phyloP scores from a whole-genome alignment of 1,140 invertebrate species.

The Drosophila santomea region DNA sequence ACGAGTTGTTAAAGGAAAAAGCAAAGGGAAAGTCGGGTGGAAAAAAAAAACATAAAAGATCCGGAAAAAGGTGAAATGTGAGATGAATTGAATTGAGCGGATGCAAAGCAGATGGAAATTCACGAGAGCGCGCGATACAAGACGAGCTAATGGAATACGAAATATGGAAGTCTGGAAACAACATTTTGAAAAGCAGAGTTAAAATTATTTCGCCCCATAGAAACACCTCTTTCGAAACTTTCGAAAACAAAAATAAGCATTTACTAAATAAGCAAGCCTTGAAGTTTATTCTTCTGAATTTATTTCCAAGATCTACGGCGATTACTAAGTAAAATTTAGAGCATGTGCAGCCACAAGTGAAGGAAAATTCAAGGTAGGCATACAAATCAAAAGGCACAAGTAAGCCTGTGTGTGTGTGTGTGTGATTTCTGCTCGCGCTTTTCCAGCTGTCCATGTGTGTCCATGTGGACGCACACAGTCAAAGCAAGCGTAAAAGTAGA shows the following conservation, averaged over 20 bases:
- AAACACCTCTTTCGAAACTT: no score
- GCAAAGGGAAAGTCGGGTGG: constrained; percentile 5
- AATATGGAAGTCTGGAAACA: not conserved
- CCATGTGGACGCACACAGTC: constrained; percentile 32
- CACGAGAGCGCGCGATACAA: not conserved
- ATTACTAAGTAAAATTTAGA: not conserved
- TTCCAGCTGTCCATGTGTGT: constrained; percentile 2
- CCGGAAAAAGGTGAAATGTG: constrained; percentile 29
- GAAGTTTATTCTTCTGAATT: no score
- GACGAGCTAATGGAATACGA: constrained; percentile 2
- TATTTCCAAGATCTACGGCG: no score
- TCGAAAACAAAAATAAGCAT: no score
- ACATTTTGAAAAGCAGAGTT: not conserved
- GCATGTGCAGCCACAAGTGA: constrained; percentile 31
- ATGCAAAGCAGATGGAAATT: constrained; percentile 32
- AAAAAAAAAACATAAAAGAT: not conserved
- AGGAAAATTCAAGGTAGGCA: constrained; percentile 25
- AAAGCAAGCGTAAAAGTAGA: constrained; percentile 62
- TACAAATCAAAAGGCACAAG: not conserved
- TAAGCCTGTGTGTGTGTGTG: not conserved
- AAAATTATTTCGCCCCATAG: no score
- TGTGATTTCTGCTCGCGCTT: not conserved
- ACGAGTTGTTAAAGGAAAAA: constrained; percentile 25
- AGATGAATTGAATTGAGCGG: constrained; percentile 50
- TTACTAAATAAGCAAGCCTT: no score